Base-by-base conservation (phyloP, 2,113 vertebrate species). In the Isichthys henryi region DNA sequence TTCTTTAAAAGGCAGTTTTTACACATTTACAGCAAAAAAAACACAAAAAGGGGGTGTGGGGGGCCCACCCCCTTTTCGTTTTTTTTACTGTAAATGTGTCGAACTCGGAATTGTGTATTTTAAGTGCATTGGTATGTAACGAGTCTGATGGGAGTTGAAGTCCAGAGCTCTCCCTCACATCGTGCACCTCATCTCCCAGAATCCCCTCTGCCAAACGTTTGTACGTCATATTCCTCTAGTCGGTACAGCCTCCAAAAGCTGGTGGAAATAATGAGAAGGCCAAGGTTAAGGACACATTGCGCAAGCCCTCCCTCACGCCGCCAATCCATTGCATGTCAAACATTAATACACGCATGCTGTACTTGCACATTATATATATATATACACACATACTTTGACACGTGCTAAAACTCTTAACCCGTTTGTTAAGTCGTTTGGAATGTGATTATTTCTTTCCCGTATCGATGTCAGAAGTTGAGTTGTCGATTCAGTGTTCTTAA, bases 391-490 rank as follows among this genome's bases (percentile, higher is more conserved):
- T 77, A 50, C 87, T 82, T 90, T 77, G 86, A 91, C 43, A 50
- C 90, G 21, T 9, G 88, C 87, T 86, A 89, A 88, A 88, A 89
- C 84, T 56, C 92, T 92, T 91, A 93, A 92, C 91, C 89, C 89
- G 56, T 50, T 90, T 91, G 90, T 90, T 39, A 94, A 89, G 91
- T 93, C 94, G 90, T 93, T 95, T 94, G 93, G 89, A 92, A 89
- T 91, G 94, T 96, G 92, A 92, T 95, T 92, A 94, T 95, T 92
- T 94, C 93, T 58, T 89, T n/a, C 31, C 94, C 94, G 94, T 95
- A 94, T 96, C 94, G 93, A 95, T 95, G 95, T 96, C 93, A 94
- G 92, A 95, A 95, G 95, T 95, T 93, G 95, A 94, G 93, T 94
- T 93, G 93, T 74, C 43, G 94, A 94, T 89, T 92, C 94, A 93